Base-by-base conservation (phyloP, 92 coral and sea anemone species). In the Umimayanthus chanpuru region DNA sequence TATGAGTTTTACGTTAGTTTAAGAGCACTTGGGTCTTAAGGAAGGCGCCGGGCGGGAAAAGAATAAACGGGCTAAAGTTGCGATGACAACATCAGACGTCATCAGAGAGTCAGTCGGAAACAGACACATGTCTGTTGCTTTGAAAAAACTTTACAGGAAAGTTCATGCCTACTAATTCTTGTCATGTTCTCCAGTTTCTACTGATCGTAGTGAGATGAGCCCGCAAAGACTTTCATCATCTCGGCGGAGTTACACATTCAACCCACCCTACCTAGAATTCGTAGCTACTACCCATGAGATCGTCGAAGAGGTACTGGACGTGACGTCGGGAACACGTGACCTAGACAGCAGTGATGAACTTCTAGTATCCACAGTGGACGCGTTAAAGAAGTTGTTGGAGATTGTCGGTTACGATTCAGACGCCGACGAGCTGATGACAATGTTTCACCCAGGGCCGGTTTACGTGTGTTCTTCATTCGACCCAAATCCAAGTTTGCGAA, bases 201-300 rank as follows among this genome's bases (percentile, higher is more conserved):
- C 16, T 38, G 21, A 56, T 28, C 1, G 23, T n/a, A 65, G 10
- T 10, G 86, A 9, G 76, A 41, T 12, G 53, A 41, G 86, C 76
- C 36, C 36, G 36, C 36, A 2, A 32, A 32, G 36, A 0, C 36
- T 68, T 32, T 32, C 85, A 0, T 12, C 75, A 25, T 28, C 76
- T 25, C 15, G 40, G 86, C 76, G 36, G 76, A 72, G 30, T 44
- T 68, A 44, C 73, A 39, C 9, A 38, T 39, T 25, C 25, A 76
- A 82, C 40, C 77, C 86, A 43, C 77, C 86, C 29, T 82, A 82
- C 77, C 20, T 44, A 41, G 77, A 82, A 28, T 82, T 82, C 40
- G 50, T n/a, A 9, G 65, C 86, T 32, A 66, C 20, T 38, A 43
- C 86, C 30, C 86, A n/a, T 9, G 77, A 41, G 77, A 25, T 82